Evolutionary conservation across 2,888 invertebrate genomes (phyloP), one percentile per base, ranked within the genome.

Genomic region (Hirtodrosophila duncani): DNA sequence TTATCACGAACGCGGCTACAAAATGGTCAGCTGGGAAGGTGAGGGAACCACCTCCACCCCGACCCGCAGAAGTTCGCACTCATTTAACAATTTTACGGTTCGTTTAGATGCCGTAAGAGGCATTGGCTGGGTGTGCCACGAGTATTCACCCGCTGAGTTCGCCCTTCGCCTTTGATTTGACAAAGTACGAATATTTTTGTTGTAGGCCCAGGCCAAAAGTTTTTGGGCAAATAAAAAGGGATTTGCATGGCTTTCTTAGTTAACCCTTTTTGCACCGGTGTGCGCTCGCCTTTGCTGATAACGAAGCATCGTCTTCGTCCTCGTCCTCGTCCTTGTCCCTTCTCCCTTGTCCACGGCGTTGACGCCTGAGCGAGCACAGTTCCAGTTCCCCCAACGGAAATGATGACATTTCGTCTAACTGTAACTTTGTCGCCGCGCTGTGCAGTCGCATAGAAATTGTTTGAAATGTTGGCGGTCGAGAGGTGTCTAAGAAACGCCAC

Each of bases 391-490:
- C 69, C 65, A 82, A 63, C 68, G 81, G 82, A 82, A 80, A 81
- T 82, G 74, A 79, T 81, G 81, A 80, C 82, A 81, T 82, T 82
- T 75, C 82, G 81, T 82, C 81, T 63, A 80, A 82, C 75, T 79
- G 62, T 72, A 67, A 82, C 75, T 79, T 63, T 72, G 69, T 74
- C 49, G 58, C 56, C 53, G 48, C 64, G 52, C 41, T 70, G 72
- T 78, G 74, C 72, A 78, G 23, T 72, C 78, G 65, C 67, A 64
- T 63, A 78, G 72, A 78, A 72, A 74, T 67, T n/a, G 60, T 38
- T 53, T 20, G 4, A 34, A 34, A 36, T 36, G 36, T 13, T 23
- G 23, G 21, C n/a, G 20, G 9, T 23, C 20, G 21, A 21, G 14
- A 39, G 52, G 48, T 48, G 57, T 48, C 56, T 56, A 37, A 56